Conservation (phyloP, 1,140 invertebrate genomes). For the Drosophila teissieri region DNA sequence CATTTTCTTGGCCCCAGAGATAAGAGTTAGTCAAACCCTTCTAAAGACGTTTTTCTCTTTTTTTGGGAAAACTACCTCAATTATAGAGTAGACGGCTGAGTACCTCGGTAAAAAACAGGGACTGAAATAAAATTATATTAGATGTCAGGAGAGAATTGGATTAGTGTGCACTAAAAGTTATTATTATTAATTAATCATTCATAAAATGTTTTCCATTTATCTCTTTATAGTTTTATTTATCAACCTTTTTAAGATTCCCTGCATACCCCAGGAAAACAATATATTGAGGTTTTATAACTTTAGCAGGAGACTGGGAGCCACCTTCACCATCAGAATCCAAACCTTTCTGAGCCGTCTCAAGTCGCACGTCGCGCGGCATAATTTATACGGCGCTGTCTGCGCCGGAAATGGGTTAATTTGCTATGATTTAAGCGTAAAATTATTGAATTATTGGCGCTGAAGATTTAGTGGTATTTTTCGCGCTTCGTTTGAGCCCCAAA, state of each 20-base stretch:
- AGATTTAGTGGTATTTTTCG: conserved; percentile 65
- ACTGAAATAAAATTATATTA: too few species aligned
- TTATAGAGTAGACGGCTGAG: neutral
- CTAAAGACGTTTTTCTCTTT: conserved; percentile 62
- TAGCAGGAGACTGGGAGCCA: conserved; percentile 5
- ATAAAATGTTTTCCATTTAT: neutral
- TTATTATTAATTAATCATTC: neutral
- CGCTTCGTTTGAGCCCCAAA: conserved; percentile 46
- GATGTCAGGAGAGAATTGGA: too few species aligned
- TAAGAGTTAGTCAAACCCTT: conserved; percentile 59
- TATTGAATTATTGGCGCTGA: conserved; percentile 79
- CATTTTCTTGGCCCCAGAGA: conserved; percentile 45
- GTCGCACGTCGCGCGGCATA: conserved; percentile 56
- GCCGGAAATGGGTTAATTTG: conserved; percentile 82
- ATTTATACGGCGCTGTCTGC: conserved; percentile 81
- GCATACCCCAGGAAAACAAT: neutral
- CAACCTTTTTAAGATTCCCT: too few species aligned
- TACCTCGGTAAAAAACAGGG: neutral
- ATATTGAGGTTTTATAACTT: neutral
- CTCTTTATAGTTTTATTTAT: too few species aligned
- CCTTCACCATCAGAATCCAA: conserved; percentile 11
- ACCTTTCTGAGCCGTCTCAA: conserved; percentile 31
- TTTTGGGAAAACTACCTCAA: conserved; percentile 13
- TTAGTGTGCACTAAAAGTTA: too few species aligned
- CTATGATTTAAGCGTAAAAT: conserved; percentile 83